Conservation (phyloP, 2,888 invertebrate genomes). For the Koerneria pararmatus region DNA sequence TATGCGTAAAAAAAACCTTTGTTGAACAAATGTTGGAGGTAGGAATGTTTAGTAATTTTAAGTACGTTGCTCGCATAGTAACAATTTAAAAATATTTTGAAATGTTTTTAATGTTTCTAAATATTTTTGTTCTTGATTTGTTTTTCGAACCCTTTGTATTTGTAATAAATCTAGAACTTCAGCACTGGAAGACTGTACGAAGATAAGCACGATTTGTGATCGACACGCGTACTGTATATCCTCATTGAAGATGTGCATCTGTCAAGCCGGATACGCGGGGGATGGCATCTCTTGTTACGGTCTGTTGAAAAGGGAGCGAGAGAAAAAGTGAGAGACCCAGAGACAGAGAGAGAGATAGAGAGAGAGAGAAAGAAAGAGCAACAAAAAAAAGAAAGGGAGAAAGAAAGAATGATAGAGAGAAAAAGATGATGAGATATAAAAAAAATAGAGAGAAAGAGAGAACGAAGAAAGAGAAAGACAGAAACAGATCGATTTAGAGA, state of each 20-base stretch:
- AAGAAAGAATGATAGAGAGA: no score
- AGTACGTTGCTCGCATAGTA: neutral
- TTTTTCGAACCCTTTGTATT: no score
- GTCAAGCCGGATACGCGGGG: conserved; percentile 50
- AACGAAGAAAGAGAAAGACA: neutral
- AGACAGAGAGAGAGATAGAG: no score
- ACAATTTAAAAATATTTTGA: neutral
- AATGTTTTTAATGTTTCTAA: neutral
- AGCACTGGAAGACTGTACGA: conserved; percentile 48
- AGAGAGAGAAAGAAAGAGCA: no score
- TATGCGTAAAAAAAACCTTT: no score
- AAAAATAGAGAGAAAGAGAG: no score
- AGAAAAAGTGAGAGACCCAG: no score
- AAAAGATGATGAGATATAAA: no score
- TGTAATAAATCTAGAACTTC: no score
- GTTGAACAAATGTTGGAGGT: neutral
- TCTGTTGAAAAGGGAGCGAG: no score
- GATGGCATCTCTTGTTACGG: conserved; percentile 52
- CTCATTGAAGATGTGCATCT: conserved; percentile 47
- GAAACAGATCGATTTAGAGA: no score
- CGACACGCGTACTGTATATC: conserved; percentile 49
- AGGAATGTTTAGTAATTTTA: neutral
- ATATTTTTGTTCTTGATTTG: conserved; percentile 10
- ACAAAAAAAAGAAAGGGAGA: neutral
- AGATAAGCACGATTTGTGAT: conserved; percentile 48